Conservation (phyloP, 2,113 vertebrate species). For the Paratilapia polleni region DNA sequence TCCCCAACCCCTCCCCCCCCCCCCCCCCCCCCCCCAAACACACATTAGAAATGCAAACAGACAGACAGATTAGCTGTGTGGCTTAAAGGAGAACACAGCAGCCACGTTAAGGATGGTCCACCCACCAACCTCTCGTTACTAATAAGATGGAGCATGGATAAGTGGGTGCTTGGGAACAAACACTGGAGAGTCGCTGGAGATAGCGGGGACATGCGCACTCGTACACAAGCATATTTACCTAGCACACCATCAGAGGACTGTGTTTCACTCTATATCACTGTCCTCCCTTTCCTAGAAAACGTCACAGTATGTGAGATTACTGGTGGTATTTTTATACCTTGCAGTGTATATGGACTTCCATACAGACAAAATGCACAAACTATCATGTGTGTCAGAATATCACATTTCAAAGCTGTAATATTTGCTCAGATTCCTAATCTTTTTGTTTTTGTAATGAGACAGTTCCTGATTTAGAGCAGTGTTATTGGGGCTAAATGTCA, state of each 20-base stretch:
- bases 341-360: not conserved
- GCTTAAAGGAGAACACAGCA: slow-evolving; percentile 28
- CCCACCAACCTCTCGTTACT: not conserved
- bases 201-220: not conserved
- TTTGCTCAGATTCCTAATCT: not conserved
- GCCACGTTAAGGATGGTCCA: slow-evolving; percentile 32
- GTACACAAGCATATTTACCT: not conserved
- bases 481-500: not conserved
- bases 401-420: too few relatives aligned
- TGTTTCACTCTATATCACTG: not conserved
- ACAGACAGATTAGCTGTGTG: slow-evolving; percentile 23
- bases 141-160: not conserved
- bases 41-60: slow-evolving; percentile 7
- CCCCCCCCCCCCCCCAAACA: not conserved
- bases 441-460: not conserved
- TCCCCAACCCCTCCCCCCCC: too few relatives aligned
- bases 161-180: not conserved
- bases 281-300: not conserved
- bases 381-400: too few relatives aligned
- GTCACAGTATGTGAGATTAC: not conserved
- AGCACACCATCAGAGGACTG: not conserved
- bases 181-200: not conserved
- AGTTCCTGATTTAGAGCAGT: not conserved
- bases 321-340: not conserved
- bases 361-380: not conserved